Conservation (phyloP, 2,888 invertebrate species). For the Drosophila borborema region DNA sequence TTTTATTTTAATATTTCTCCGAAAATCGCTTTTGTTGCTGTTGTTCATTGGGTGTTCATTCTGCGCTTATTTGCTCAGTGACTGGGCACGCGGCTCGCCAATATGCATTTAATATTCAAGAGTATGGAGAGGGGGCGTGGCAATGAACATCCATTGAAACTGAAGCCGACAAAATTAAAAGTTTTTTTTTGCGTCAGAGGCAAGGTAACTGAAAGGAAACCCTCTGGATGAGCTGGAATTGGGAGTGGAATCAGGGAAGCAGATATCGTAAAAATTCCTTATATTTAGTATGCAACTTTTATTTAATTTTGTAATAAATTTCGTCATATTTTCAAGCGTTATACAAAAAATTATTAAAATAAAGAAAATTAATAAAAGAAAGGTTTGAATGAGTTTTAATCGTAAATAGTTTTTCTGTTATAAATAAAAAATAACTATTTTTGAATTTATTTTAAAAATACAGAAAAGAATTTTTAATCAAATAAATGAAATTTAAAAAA, state of each 20-base stretch:
- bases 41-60: constrained; percentile 26
- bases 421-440: too few species aligned
- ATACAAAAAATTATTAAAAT: too few species aligned
- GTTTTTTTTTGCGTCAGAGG: neutral
- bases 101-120: constrained; percentile 64
- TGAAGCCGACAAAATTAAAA: constrained; percentile 9
- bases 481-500: too few species aligned
- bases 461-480: too few species aligned
- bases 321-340: too few species aligned
- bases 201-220: neutral
- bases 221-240: neutral
- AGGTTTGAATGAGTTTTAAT: too few species aligned
- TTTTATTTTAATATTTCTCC: constrained; percentile 28
- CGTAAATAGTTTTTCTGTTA: too few species aligned
- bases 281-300: neutral
- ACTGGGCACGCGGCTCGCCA: constrained; percentile 50
- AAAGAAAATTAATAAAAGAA: too few species aligned
- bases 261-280: neutral
- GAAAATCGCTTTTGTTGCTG: constrained; percentile 29
- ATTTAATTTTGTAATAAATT: too few species aligned
- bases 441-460: too few species aligned
- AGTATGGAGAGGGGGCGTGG: constrained; percentile 24
- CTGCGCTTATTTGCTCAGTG: constrained; percentile 51
- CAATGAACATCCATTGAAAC: constrained; percentile 27
- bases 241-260: neutral